A percentile compares a stretch with the other conserved stretches of the same genome.
Conservation (phyloP, 2,113 vertebrate species). For the Heterocephalus glaber region DNA sequence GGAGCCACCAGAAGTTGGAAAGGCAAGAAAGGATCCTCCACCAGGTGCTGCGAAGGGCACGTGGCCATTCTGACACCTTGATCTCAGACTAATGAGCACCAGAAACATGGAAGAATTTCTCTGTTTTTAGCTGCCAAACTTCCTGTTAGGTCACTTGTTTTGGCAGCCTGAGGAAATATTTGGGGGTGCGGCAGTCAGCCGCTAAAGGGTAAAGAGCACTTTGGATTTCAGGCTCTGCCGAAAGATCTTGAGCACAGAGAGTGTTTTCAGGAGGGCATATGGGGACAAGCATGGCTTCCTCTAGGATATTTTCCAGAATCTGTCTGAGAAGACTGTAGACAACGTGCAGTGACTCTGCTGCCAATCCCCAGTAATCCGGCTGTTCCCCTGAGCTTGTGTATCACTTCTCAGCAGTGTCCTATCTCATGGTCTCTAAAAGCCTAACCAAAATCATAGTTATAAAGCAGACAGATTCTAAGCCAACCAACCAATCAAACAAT, state of each 20-base stretch:
- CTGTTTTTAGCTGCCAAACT: neutral
- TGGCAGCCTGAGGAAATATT: neutral
- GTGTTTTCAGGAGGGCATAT: neutral
- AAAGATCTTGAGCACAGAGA: neutral
- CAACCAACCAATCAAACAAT: conserved; percentile 54
- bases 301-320: too few species aligned
- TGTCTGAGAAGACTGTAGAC: neutral
- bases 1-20: neutral
- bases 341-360: neutral
- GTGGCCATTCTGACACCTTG: neutral
- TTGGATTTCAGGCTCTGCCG: neutral
- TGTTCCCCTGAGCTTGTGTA: neutral
- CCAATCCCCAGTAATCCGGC: neutral
- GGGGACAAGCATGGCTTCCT: neutral
- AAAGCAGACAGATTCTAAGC: neutral
- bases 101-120: neutral
- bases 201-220: too few species aligned
- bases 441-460: neutral
- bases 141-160: neutral
- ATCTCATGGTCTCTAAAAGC: neutral
- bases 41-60: too few species aligned
- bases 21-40: too few species aligned
- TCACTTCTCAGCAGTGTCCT: neutral
- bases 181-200: neutral
- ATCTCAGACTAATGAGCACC: neutral